Evolutionary conservation across 2,797 vertebrate genomes (phyloP), one percentile per base, ranked within the genome.

Genomic region (Halcyon chelicuti): DNA sequence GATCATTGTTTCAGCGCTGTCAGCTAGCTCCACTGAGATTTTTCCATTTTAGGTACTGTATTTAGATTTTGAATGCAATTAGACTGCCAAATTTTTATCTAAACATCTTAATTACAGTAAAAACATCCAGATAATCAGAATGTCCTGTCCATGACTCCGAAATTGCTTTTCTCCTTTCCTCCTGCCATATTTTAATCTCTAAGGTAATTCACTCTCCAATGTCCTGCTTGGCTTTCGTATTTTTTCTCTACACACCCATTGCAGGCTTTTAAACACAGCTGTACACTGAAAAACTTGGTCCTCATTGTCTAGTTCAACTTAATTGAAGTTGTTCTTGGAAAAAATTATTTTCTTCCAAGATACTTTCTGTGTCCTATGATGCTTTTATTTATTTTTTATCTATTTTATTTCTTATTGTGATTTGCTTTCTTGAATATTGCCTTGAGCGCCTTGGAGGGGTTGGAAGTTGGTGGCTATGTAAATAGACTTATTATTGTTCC

Each of bases 401-500:
- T 88, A 55, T 80, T 96, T 88, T 83, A 88, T 94, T 94, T 86
- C 82, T 90, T 93, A 84, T 85, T 93, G 65, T 17, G 15, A 77
- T 97, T 95, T 92, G 40, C 49, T 94, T 91, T 93, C 81, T 81
- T 10, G 8, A 96, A 29, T 31, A 47, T 66, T 66, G 95, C 95
- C 91, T 84, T 86, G 31, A 93, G 90, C 6, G 0, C 40, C 76
- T 95, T 86, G 62, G 75, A 82, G 52, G 67, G 21, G 25, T 25
- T 93, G 70, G 54, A 95, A 95, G 84, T 62, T 94, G 68, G 87
- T 96, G 91, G 73, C 94, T 96, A 28, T 88, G 87, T 94, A 96
- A 97, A 97, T 94, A 94, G 95, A 92, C 66, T 80, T 86, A 57
- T 37, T 93, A 68, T 94, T 95, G 60, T 90, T 96, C 86, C 95